These are phyloP conservation scores for Acanthaster planci DNA, from an alignment of 35 echinoderm and acorn worm genomes.

Conservation along the genomic window DNA sequence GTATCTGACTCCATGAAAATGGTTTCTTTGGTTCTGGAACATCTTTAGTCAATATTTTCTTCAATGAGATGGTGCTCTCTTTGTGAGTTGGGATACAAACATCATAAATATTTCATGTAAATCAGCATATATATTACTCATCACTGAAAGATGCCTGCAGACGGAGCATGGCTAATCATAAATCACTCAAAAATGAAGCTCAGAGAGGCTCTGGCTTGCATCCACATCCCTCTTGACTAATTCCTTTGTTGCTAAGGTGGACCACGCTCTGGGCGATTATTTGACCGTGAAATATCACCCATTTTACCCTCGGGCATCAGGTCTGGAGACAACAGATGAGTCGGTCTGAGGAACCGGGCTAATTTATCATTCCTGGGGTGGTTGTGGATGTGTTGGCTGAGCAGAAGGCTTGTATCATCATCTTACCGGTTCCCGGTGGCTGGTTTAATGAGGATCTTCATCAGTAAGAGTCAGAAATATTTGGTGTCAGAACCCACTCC, in stretches of 20 bases:
- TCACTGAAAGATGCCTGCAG: not conserved
- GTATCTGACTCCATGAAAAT: no score
- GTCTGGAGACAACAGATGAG: not conserved
- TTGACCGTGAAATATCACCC: conserved; percentile 19
- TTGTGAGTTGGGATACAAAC: no score
- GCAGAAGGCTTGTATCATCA: not conserved
- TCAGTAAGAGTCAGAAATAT: not conserved
- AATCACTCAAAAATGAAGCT: not conserved
- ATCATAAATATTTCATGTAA: no score
- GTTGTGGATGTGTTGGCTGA: not conserved
- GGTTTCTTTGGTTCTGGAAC: no score
- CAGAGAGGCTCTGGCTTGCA: not conserved
- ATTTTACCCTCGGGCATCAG: not conserved
- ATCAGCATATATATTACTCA: no score
- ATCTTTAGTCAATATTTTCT: no score
- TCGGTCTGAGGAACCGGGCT: not conserved
- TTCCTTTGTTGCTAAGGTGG: conserved; percentile 10
- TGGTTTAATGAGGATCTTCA: not conserved
- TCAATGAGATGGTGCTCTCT: no score
- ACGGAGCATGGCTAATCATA: not conserved
- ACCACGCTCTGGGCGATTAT: not conserved
- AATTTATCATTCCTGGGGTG: conserved; percentile 5
- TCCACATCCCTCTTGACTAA: not conserved
- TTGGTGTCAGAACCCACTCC: no score
- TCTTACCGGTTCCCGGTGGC: not conserved